These are phyloP conservation scores for Fragum fragum DNA, from an alignment of 2,888 invertebrate genomes.

Conservation along the genomic window DNA sequence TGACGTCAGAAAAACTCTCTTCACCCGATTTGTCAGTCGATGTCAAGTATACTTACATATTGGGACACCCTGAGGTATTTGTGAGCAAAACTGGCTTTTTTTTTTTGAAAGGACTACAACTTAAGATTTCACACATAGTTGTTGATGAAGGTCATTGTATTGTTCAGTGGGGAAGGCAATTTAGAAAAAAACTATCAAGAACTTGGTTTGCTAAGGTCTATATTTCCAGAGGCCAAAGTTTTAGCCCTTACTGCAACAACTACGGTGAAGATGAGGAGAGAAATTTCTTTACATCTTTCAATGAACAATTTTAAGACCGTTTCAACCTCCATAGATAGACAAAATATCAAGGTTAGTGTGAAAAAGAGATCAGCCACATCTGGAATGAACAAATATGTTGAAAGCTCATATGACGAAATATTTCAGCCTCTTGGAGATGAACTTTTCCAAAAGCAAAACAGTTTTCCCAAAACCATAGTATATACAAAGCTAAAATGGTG, in stretches of 20 bases:
- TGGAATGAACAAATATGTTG: background rate
- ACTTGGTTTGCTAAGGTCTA: background rate
- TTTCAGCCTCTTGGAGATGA: background rate
- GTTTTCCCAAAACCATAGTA: background rate
- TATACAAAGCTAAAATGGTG: constrained; percentile 7
- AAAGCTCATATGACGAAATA: background rate
- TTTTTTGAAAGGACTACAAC: background rate
- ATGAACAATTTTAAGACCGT: background rate
- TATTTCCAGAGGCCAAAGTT: constrained; percentile 1
- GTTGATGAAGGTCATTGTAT: constrained; percentile 4
- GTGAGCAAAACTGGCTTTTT: background rate
- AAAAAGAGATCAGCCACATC: background rate
- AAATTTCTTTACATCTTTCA: background rate
- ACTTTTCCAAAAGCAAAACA: background rate
- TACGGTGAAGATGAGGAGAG: background rate
- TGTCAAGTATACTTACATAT: background rate
- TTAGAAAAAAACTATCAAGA: background rate
- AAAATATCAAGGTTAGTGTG: background rate
- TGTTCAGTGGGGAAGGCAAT: background rate
- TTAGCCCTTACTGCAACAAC: background rate
- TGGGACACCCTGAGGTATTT: background rate
- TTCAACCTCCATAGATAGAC: background rate
- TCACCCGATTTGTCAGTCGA: background rate
- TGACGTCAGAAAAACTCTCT: background rate
- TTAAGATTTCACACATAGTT: background rate